Evolutionary conservation across 1,140 invertebrate species (phyloP), one percentile per base, ranked within the genome.

Genomic region (Cryptotermes secundus): DNA sequence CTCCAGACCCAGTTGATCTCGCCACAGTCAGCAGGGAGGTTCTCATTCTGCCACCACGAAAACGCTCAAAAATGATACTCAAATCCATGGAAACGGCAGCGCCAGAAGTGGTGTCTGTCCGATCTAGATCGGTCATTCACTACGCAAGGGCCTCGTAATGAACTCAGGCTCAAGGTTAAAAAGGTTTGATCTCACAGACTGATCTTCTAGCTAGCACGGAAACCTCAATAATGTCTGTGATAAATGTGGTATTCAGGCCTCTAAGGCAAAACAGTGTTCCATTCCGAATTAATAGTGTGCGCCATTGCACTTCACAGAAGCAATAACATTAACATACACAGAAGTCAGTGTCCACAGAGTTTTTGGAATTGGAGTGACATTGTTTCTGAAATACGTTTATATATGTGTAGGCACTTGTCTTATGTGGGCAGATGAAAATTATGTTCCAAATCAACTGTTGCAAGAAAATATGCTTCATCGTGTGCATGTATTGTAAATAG

Each of bases 51-150:
- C 95, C 95, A 19, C 93, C 94, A 7, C 90, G 95, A 79, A 97
- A 97, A 89, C 91, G 95, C 9, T 92, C 91, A 81, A 96, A 95
- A 88, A 93, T 95, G 90, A 96, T 96, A 86, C 92, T 95, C 82
- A 92, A 94, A 85, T 93, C 93, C 0, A 93, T 94, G 91, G 92
- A 94, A 85, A 86, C 90, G 42, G 89, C 90, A 89, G 83, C 87
- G 84, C 87, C 19, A 85, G 89, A 85, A 86, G 90, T 86, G 86
- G 90, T 83, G 88, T 90, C 84, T 86, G 91, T 88, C 89, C 90
- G 95, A 80, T 94, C 95, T 87, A 95, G 92, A 86, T 95, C 95
- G 0, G 95, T 96, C 72, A 96, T 96, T 86, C 95, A 96, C 84
- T 96, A 95, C 88, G 96, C 95, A 16, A 93, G 93, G 85, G 93